A percentile compares a stretch with the other conserved stretches of the same genome.
Evolutionary conservation across 1,140 invertebrate genomes (phyloP).

Genomic region (Neodiprion pinetum): DNA sequence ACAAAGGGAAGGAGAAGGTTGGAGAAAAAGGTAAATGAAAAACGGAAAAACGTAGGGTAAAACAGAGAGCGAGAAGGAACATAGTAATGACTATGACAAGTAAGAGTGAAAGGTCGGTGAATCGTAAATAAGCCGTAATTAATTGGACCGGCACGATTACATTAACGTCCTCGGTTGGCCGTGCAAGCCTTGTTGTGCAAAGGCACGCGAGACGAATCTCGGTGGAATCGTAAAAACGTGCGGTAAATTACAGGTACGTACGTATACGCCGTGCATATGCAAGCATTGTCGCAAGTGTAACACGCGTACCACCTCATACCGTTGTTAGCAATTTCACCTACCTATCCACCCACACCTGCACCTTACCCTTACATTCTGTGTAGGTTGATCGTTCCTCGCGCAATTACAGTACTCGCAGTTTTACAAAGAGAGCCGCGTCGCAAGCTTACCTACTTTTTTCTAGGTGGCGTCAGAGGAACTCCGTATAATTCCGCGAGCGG

Average conservation of each 20-base stretch:
- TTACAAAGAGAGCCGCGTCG: too few species aligned
- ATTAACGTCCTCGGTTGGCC: constrained; percentile 41
- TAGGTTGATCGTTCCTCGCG: too few species aligned
- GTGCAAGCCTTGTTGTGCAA: too few species aligned
- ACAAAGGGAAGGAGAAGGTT: too few species aligned
- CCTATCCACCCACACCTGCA: too few species aligned
- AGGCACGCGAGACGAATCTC: constrained; percentile 46
- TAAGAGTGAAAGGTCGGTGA: constrained; percentile 31
- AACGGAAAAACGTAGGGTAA: constrained; percentile 9
- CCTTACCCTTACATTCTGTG: too few species aligned
- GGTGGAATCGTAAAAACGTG: constrained; percentile 52
- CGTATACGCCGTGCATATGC: constrained; percentile 33
- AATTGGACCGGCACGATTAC: constrained; percentile 48
- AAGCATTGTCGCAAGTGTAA: constrained; percentile 37
- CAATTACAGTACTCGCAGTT: too few species aligned
- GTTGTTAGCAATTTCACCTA: too few species aligned
- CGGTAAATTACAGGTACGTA: not conserved
- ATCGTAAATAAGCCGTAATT: constrained; percentile 54
- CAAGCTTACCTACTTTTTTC: too few species aligned
- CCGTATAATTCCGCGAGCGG: too few species aligned
- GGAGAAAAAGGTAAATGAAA: constrained; percentile 19
- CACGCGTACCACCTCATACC: not conserved
- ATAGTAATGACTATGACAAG: constrained; percentile 28
- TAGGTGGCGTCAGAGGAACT: too few species aligned
- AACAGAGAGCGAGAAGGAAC: constrained; percentile 21